phyloP scores from a whole-genome alignment of 2,797 vertebrate species.

The Myoxocephalus aenaeus region DNA sequence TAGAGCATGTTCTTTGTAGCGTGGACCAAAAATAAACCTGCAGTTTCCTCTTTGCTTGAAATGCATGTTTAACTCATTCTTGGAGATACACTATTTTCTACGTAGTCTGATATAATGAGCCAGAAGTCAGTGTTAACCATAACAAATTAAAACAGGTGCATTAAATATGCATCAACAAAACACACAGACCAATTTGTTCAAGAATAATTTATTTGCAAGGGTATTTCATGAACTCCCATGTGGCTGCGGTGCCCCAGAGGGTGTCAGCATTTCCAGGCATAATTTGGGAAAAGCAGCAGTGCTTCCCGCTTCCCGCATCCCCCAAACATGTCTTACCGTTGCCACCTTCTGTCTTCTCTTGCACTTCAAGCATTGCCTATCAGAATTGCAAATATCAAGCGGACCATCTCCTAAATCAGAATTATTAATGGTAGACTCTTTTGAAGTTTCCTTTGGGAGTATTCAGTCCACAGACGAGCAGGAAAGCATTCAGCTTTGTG shows the following conservation, averaged over 20 bases:
- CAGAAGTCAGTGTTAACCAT: conserved; percentile 25
- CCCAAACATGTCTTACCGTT: conserved; percentile 1
- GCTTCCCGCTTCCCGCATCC: conserved; percentile 25
- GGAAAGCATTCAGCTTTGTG: conserved; percentile 17
- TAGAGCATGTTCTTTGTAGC: conserved; percentile 42
- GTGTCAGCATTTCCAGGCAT: conserved; percentile 66
- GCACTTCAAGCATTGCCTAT: conserved; percentile 51
- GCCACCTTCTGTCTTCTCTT: conserved; percentile 47
- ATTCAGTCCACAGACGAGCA: conserved; percentile 33
- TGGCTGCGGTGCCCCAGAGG: conserved; percentile 28
- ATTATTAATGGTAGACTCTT: conserved; percentile 72
- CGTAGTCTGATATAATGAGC: conserved; percentile 14
- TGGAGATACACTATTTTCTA: conserved; percentile 2
- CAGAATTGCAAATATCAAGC: conserved; percentile 74
- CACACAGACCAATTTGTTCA: conserved; percentile 57
- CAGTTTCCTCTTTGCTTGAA: conserved; percentile 61
- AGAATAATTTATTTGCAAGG: conserved; percentile 59
- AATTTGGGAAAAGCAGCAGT: conserved; percentile 52
- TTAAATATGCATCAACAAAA: conserved; percentile 60
- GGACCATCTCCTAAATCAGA: conserved; percentile 62
- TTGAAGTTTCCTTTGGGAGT: conserved; percentile 58
- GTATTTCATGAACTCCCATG: conserved; percentile 45
- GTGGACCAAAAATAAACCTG: conserved; percentile 59
- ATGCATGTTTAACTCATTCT: neutral
- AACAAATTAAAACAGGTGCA: conserved; percentile 40